These are phyloP conservation scores for Leptothorax acervorum DNA, from an alignment of 2,888 invertebrate genomes.

Conservation along the genomic window DNA sequence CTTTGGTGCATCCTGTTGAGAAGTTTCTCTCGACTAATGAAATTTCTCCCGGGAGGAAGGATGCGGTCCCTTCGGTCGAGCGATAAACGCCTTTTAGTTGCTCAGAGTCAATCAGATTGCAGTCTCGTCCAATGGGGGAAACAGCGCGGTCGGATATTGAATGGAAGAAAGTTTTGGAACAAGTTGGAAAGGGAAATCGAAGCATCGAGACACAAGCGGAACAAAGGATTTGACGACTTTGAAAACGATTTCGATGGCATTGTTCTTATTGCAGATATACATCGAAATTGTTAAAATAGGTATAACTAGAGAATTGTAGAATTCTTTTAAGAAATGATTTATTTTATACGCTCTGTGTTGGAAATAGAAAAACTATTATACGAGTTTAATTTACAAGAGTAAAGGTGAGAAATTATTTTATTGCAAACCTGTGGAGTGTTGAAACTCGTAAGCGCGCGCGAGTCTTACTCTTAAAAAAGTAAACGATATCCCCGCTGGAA, in stretches of 20 bases:
- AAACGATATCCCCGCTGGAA: neutral
- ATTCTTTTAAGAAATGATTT: too few relatives aligned
- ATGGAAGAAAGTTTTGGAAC: slow-evolving; percentile 25
- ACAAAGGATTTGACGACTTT: slow-evolving; percentile 21
- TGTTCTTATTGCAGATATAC: neutral
- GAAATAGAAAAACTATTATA: neutral
- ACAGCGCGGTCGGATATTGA: slow-evolving; percentile 34
- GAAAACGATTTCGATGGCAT: neutral
- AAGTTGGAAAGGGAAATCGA: slow-evolving; percentile 28
- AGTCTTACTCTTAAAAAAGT: neutral
- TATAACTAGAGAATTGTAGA: neutral
- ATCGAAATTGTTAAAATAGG: too few relatives aligned
- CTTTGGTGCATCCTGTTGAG: slow-evolving; percentile 35
- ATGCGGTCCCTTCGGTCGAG: slow-evolving; percentile 24
- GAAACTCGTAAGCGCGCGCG: neutral
- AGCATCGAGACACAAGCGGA: neutral
- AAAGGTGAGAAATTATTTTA: neutral
- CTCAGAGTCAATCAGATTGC: slow-evolving; percentile 48
- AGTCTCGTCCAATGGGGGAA: neutral
- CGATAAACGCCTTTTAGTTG: slow-evolving; percentile 38
- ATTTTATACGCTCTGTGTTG: neutral
- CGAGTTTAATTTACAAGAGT: neutral
- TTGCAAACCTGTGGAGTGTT: neutral
- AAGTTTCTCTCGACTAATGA: slow-evolving; percentile 46
- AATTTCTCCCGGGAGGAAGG: slow-evolving; percentile 41